Conservation (phyloP, 2,113 vertebrate genomes). For the Todiramphus chloris region DNA sequence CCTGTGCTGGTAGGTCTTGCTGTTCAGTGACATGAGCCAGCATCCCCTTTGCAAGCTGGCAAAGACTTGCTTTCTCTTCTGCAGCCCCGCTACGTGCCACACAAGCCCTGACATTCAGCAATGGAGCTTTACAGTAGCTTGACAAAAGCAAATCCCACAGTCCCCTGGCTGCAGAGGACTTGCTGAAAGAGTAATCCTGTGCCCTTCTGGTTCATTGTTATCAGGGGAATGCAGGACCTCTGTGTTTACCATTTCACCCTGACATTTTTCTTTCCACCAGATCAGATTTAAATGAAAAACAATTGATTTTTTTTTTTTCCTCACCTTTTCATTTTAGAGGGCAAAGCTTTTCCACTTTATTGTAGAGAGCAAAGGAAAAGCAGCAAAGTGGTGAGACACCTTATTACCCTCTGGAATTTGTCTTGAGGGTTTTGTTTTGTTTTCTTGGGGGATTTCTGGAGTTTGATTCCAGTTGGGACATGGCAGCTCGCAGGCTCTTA, state of each 20-base stretch:
- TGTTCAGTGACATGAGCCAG: background rate
- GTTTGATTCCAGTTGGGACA: background rate
- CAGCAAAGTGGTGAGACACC: background rate
- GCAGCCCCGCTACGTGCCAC: background rate
- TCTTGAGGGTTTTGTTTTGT: background rate
- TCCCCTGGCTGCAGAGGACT: background rate
- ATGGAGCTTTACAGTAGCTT: background rate
- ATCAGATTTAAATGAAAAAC: background rate
- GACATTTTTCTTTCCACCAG: background rate
- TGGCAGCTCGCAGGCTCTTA: rapidly evolving
- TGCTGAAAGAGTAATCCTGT: background rate
- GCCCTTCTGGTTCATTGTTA: background rate
- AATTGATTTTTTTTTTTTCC: background rate
- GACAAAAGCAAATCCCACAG: background rate
- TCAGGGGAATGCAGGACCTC: background rate
- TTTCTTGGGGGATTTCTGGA: background rate
- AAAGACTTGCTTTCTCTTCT: background rate
- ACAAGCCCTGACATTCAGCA: background rate
- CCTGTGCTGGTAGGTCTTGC: background rate
- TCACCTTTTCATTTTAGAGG: background rate
- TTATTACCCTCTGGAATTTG: background rate
- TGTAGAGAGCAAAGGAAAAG: background rate
- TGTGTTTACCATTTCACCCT: background rate
- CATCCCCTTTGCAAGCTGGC: background rate
- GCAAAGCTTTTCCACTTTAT: background rate